Evolutionary conservation across 2,888 invertebrate genomes (phyloP).

Genomic region (Machimus atricapillus): DNA sequence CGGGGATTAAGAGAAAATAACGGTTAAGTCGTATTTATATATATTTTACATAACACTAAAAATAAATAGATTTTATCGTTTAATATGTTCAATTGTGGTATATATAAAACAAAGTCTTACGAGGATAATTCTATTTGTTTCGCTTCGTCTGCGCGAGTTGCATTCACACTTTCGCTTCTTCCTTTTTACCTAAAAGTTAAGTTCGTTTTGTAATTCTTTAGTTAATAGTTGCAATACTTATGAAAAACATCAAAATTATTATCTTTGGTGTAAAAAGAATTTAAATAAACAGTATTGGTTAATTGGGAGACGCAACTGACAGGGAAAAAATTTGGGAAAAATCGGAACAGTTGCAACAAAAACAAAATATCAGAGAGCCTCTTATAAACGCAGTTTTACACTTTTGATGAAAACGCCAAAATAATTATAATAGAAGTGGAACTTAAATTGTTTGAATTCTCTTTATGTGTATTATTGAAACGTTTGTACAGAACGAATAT

Average conservation of each 20-base stretch:
- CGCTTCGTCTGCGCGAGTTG: not conserved
- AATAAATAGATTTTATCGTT: constrained; percentile 36
- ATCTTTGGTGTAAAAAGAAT: constrained; percentile 36
- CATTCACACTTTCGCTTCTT: constrained; percentile 26
- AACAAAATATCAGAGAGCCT: not conserved
- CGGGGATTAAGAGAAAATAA: constrained; percentile 6
- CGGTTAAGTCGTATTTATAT: constrained; percentile 10
- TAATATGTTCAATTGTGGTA: constrained; percentile 29
- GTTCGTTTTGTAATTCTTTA: constrained; percentile 21
- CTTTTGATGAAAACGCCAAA: not conserved
- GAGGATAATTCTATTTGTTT: constrained; percentile 13
- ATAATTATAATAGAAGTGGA: not conserved
- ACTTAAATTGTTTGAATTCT: not conserved
- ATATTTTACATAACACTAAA: constrained; percentile 37
- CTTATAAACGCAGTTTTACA: not conserved
- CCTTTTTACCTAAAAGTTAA: constrained; percentile 36
- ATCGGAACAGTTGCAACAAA: not conserved
- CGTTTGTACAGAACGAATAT: not conserved
- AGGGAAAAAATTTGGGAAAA: not conserved
- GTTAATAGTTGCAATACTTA: constrained; percentile 28
- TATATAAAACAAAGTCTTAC: constrained; percentile 35
- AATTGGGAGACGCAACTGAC: not conserved
- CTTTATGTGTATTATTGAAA: not conserved
- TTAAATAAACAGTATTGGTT: constrained; percentile 17
- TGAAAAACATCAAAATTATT: constrained; percentile 7